Evolutionary conservation across 2,888 invertebrate species (phyloP), one percentile per base, ranked within the genome.

Genomic region (Euclidia mi): DNA sequence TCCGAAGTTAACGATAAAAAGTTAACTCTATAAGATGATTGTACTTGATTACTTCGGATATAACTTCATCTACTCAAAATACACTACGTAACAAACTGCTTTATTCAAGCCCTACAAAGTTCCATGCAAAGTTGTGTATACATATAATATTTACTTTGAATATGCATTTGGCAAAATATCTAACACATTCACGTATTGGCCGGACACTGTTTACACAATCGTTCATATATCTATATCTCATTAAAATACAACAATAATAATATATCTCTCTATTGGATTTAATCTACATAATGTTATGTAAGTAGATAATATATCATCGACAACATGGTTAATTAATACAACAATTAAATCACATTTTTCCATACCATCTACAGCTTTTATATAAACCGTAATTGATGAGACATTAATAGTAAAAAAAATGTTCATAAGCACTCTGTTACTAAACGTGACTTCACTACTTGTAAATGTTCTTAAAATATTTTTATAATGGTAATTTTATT

Each of bases 401-500:
- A 81, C 64, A 62, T 79, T 80, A 81, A 76, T 75, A 75, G 62
- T 80, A 78, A 77, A 81, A 83, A 81, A 82, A 78, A 78, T 76
- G 78, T 79, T 84, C 79, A 85, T 92, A 92, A 91, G 91, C 92
- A 92, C 90, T 89, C 85, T 81, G 87, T 87, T 86, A 83, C 85
- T 86, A 85, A 83, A 75, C 79, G 50, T 84, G 88, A 88, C 85
- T 85, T 71, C 67, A 76, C 87, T 90, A 91, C 85, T 86, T 90
- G 92, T 92, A 93, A 92, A 92, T 83, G 77, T 89, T 93, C 90
- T 91, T 93, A 94, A 92, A 94, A 93, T 92, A 94, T 91, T 88
- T 82, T 82, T 82, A 81, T 79, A 81, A 78, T 79, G 79, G 79
- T 78, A 73, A 72, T 78, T 76, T 70, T 74, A 74, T 64, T 63